A percentile compares a stretch with the other conserved stretches of the same genome.
These are phyloP conservation scores for Sesia apiformis DNA, from an alignment of 2,888 invertebrate species.

Conservation along the genomic window DNA sequence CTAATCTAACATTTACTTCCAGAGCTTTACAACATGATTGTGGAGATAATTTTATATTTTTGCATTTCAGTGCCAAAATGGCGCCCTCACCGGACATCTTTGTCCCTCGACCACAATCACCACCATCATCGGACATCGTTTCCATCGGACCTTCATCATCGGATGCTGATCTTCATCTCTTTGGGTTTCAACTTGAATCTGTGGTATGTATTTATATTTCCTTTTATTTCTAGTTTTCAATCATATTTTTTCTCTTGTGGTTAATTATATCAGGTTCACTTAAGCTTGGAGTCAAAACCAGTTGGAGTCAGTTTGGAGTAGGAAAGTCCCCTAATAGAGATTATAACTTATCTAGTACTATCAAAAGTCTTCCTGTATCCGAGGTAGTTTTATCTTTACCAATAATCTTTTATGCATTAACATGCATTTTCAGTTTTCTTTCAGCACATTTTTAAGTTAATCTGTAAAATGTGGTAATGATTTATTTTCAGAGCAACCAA, in stretches of 20 bases:
- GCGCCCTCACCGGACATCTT: slow-evolving; percentile 80
- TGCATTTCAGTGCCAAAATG: slow-evolving; percentile 85
- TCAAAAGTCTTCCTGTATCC: too few relatives aligned
- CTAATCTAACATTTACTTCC: too few relatives aligned
- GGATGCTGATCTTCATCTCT: slow-evolving; percentile 15
- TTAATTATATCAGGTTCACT: too few relatives aligned
- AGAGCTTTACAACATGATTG: not conserved
- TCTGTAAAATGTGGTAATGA: not conserved
- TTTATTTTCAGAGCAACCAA: slow-evolving; percentile 40
- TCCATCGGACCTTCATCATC: slow-evolving; percentile 9
- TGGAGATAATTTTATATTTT: slow-evolving; percentile 8
- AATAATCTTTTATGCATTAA: too few relatives aligned
- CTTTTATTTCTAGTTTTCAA: not conserved
- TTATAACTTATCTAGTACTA: too few relatives aligned
- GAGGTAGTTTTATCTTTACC: too few relatives aligned
- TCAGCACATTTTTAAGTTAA: too few relatives aligned
- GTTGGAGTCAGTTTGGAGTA: too few relatives aligned
- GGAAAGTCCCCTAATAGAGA: too few relatives aligned
- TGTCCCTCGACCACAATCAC: slow-evolving; percentile 77
- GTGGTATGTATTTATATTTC: slow-evolving; percentile 35
- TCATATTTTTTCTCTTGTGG: too few relatives aligned
- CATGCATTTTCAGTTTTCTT: too few relatives aligned
- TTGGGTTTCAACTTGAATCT: slow-evolving; percentile 35
- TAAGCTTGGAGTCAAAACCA: too few relatives aligned
- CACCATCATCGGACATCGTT: slow-evolving; percentile 45